Percentiles rank a stretch among this genome's conserved stretches.
Conservation (phyloP, 2,888 invertebrate species). For the Heteropelma amictum region DNA sequence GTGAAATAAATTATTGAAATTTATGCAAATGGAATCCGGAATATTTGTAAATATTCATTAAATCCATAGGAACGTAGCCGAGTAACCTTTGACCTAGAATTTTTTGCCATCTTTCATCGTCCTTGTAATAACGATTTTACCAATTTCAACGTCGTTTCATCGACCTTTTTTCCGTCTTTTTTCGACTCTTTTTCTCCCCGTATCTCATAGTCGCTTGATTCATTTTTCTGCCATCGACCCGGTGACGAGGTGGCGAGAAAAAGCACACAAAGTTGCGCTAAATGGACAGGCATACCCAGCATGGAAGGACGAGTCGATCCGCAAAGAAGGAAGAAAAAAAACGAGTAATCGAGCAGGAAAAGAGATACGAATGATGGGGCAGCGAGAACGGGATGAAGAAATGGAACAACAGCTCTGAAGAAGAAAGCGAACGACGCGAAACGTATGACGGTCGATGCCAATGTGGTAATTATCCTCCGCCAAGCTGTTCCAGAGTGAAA, state of each 20-base stretch:
- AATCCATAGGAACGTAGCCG: neutral
- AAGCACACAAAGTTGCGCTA: conserved; percentile 47
- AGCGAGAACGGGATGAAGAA: conserved; percentile 1
- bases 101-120: neutral
- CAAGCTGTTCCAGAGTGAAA: conserved; percentile 46
- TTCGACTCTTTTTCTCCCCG: neutral
- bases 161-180: conserved; percentile 20
- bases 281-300: conserved; percentile 54
- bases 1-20: neutral
- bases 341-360: conserved; percentile 22
- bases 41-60: neutral
- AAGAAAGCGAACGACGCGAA: conserved; percentile 55
- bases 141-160: conserved; percentile 24
- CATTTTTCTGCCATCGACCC: conserved; percentile 31
- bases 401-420: neutral
- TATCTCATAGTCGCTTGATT: conserved; percentile 6
- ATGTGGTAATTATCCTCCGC: conserved; percentile 68
- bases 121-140: neutral
- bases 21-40: neutral
- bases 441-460: conserved; percentile 69
- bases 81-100: neutral
- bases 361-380: conserved; percentile 19
- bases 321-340: conserved; percentile 30
- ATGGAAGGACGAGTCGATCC: conserved; percentile 18
- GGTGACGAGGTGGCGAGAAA: conserved; percentile 46